These are phyloP conservation scores for Erethizon dorsatum DNA, from an alignment of 2,797 vertebrate genomes.

Conservation along the genomic window DNA sequence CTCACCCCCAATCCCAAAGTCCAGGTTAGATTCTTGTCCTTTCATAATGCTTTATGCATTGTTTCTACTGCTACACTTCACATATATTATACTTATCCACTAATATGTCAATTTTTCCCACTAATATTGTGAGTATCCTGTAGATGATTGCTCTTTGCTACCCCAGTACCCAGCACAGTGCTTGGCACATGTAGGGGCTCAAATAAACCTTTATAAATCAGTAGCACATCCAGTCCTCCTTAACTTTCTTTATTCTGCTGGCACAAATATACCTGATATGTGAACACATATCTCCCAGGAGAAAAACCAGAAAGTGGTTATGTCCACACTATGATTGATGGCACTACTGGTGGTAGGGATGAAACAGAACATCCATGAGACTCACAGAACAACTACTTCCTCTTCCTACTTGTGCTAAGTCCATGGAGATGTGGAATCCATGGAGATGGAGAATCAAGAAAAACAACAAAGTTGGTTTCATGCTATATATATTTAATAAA, in stretches of 20 bases:
- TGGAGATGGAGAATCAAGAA: slow-evolving; percentile 11
- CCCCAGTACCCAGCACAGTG: background rate
- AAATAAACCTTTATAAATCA: slow-evolving; percentile 18
- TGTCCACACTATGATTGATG: background rate
- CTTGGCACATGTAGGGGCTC: background rate
- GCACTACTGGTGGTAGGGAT: background rate
- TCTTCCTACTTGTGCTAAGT: background rate
- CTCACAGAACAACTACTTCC: background rate
- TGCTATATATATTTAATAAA: slow-evolving; percentile 14
- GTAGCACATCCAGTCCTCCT: background rate
- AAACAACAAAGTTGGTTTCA: slow-evolving; percentile 1
- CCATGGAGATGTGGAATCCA: background rate
- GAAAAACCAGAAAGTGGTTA: background rate
- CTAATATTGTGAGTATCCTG: background rate
- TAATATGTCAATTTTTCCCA: background rate
- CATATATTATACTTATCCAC: background rate
- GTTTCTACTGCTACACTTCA: background rate
- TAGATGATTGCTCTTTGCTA: slow-evolving; percentile 20
- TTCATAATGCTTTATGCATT: background rate
- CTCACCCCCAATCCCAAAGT: background rate
- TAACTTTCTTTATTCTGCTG: background rate
- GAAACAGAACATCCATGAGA: slow-evolving; percentile 5
- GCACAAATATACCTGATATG: background rate
- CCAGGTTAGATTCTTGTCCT: background rate
- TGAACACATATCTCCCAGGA: background rate